Conservation (phyloP, 1,140 invertebrate genomes). For the Belonocnema kinseyi region DNA sequence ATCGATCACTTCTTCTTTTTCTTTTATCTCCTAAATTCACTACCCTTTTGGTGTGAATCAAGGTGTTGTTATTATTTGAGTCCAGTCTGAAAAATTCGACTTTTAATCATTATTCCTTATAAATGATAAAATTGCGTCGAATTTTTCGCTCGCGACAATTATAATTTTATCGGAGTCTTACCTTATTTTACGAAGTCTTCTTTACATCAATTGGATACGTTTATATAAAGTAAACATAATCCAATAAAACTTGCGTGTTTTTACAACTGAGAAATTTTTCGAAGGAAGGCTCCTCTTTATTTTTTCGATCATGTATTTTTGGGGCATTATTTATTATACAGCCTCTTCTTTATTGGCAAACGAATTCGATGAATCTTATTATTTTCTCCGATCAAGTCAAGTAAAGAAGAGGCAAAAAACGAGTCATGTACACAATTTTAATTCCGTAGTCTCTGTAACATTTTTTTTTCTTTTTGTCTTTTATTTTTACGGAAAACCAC, state of each 20-base stretch:
- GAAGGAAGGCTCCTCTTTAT: constrained; percentile 14
- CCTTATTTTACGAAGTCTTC: constrained; percentile 25
- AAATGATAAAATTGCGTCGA: background rate
- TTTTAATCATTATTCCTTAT: background rate
- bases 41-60: background rate
- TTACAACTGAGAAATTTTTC: background rate
- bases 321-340: constrained; percentile 58
- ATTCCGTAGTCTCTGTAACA: constrained; percentile 7
- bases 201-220: constrained; percentile 55
- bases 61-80: constrained; percentile 12
- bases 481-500: background rate
- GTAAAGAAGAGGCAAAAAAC: constrained; percentile 14
- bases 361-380: constrained; percentile 39
- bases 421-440: constrained; percentile 44
- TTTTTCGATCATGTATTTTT: constrained; percentile 47
- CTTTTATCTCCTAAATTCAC: background rate
- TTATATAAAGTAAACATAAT: constrained; percentile 65
- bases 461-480: background rate
- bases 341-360: constrained; percentile 27
- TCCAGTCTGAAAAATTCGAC: background rate
- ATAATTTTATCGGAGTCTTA: constrained; percentile 2
- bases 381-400: background rate
- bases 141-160: background rate
- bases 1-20: background rate
- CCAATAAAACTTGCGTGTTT: constrained; percentile 47